A percentile compares a stretch with the other conserved stretches of the same genome.
Evolutionary conservation across 2,888 invertebrate genomes (phyloP).

Genomic region (Yponomeuta sedellus): DNA sequence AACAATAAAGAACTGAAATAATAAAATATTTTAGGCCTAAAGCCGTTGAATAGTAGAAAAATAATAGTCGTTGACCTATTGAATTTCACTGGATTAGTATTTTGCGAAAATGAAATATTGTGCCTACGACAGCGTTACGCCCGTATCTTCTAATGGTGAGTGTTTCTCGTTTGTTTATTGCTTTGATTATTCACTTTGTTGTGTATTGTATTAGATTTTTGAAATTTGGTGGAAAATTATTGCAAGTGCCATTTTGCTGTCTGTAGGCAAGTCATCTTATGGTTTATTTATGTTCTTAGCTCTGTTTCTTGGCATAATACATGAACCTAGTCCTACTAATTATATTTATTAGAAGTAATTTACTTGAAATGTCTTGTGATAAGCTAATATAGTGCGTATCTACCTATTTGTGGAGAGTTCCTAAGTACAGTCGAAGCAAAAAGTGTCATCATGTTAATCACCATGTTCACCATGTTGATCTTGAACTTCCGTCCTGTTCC

Average conservation of each 20-base stretch:
- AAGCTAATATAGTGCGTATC: neutral
- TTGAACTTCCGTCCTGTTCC: conserved; percentile 27
- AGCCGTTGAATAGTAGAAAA: conserved; percentile 39
- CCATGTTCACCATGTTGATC: neutral
- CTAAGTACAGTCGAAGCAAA: conserved; percentile 8
- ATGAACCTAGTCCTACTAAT: neutral
- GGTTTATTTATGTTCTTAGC: neutral
- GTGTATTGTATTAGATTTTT: conserved; percentile 23
- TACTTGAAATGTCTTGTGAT: neutral
- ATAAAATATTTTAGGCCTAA: conserved; percentile 54
- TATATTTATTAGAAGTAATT: neutral
- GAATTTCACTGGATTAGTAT: conserved; percentile 31
- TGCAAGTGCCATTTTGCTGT: conserved; percentile 19
- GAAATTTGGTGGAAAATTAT: conserved; percentile 24
- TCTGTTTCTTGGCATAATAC: neutral
- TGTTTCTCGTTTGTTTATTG: conserved; percentile 28
- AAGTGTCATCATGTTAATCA: neutral
- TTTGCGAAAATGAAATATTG: conserved; percentile 38
- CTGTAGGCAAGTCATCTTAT: conserved; percentile 5
- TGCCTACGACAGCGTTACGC: conserved; percentile 55
- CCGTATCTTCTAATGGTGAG: conserved; percentile 61
- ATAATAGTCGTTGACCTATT: conserved; percentile 50
- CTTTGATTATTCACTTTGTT: conserved; percentile 28
- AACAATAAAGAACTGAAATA: conserved; percentile 51
- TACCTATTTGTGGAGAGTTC: neutral